These are phyloP conservation scores for Penaeus vannamei DNA, from an alignment of 1,140 invertebrate species.

Conservation along the genomic window DNA sequence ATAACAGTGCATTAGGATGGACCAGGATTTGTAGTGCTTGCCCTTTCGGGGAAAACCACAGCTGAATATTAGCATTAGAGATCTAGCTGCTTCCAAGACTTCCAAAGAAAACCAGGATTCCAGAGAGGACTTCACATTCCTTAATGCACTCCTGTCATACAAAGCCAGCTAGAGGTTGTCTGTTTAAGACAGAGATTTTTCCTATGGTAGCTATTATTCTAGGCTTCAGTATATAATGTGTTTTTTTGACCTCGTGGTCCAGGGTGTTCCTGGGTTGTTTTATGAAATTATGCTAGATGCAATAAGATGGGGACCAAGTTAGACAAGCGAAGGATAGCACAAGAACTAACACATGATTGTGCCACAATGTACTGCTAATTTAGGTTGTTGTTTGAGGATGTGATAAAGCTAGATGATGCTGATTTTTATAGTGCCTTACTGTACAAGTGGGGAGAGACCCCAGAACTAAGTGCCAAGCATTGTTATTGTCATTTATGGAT, in stretches of 20 bases:
- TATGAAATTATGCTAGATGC: slow-evolving; percentile 26
- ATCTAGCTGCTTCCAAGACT: slow-evolving; percentile 39
- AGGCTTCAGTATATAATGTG: no score
- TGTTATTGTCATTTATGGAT: slow-evolving; percentile 47
- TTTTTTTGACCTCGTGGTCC: slow-evolving; percentile 10
- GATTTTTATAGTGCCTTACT: slow-evolving; percentile 52
- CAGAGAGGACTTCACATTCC: background rate
- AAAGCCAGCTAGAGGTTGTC: no score
- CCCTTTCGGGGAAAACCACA: slow-evolving; percentile 16
- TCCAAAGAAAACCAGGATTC: slow-evolving; percentile 26
- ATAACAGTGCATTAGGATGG: slow-evolving; percentile 48
- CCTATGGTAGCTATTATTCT: slow-evolving; percentile 16
- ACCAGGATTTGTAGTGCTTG: slow-evolving; percentile 45
- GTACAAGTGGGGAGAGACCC: slow-evolving; percentile 37
- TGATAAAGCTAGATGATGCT: slow-evolving; percentile 44
- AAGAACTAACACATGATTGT: background rate
- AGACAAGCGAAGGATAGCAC: background rate
- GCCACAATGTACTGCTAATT: slow-evolving; percentile 2
- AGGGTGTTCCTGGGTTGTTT: slow-evolving; percentile 28
- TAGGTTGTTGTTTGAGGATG: slow-evolving; percentile 42
- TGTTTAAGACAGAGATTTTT: background rate
- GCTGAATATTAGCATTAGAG: slow-evolving; percentile 26
- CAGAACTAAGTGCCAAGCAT: slow-evolving; percentile 51
- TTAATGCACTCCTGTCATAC: no score
- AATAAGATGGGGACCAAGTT: slow-evolving; percentile 26